phyloP scores from a whole-genome alignment of 1,140 invertebrate genomes.

The Pararge aegeria region DNA sequence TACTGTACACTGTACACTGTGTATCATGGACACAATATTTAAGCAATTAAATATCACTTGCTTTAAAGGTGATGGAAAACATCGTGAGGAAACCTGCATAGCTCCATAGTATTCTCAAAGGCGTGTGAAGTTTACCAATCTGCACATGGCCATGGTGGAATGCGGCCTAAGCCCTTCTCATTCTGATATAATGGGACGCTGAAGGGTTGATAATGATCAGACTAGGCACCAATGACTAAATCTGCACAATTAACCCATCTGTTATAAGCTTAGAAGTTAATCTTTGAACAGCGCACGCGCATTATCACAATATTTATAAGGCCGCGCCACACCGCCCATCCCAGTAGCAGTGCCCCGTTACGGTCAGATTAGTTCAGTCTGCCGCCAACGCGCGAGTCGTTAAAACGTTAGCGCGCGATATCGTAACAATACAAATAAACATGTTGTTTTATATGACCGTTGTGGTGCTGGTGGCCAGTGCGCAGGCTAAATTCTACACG shows the following conservation, averaged over 20 bases:
- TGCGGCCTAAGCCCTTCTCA: too few relatives aligned
- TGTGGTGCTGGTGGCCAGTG: slow-evolving; percentile 51
- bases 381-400: slow-evolving; percentile 56
- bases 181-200: too few relatives aligned
- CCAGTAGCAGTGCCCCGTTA: slow-evolving; percentile 4
- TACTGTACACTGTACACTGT: too few relatives aligned
- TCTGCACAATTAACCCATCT: neutral
- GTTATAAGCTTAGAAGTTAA: slow-evolving; percentile 18
- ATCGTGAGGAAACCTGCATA: too few relatives aligned
- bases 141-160: too few relatives aligned
- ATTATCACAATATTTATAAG: slow-evolving; percentile 53
- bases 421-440: slow-evolving; percentile 32
- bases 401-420: slow-evolving; percentile 59
- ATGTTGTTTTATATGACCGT: slow-evolving; percentile 54
- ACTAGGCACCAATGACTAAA: too few relatives aligned
- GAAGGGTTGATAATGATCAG: too few relatives aligned
- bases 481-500: slow-evolving; percentile 62
- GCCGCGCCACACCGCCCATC: slow-evolving; percentile 47
- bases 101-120: too few relatives aligned
- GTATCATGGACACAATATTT: too few relatives aligned
- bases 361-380: slow-evolving; percentile 41
- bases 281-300: slow-evolving; percentile 65
- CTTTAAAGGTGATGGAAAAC: too few relatives aligned
- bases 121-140: too few relatives aligned
- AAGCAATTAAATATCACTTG: too few relatives aligned